A percentile compares a stretch with the other conserved stretches of the same genome.
Conservation (phyloP, 2,113 vertebrate species). For the Myotis yumanensis region DNA sequence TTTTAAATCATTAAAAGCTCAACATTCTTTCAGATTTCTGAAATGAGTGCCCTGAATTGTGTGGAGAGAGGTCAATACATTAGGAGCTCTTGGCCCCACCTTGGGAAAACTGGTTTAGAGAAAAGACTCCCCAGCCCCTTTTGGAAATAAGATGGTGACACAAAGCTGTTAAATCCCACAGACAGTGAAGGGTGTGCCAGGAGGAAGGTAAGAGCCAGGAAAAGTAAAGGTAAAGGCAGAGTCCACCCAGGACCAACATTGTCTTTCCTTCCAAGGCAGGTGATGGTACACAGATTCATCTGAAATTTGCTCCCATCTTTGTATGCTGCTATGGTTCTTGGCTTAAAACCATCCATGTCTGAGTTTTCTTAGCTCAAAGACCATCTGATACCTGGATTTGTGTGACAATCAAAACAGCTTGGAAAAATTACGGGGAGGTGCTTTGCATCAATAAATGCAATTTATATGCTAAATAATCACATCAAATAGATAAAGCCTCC, state of each 20-base stretch:
- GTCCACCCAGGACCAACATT: not conserved
- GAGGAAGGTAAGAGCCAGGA: not conserved
- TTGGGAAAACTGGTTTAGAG: not conserved
- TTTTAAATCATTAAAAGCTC: not conserved
- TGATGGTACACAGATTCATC: not conserved
- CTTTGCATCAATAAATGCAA: slow-evolving; percentile 73
- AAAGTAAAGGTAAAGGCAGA: not conserved
- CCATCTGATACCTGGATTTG: slow-evolving; percentile 56
- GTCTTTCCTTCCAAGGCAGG: not conserved
- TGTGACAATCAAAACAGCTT: slow-evolving; percentile 51
- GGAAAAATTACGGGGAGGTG: slow-evolving; percentile 53
- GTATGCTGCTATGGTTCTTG: not conserved
- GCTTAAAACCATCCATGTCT: not conserved
- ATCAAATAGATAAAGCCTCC: slow-evolving; percentile 55
- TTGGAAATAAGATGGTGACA: not conserved
- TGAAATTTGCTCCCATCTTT: not conserved
- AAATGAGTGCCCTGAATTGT: not conserved
- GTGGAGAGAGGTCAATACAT: not conserved
- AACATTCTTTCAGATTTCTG: not conserved
- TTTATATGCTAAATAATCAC: slow-evolving; percentile 73
- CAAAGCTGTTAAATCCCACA: not conserved
- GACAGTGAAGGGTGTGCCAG: not conserved
- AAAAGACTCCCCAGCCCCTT: not conserved
- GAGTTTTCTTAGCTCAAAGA: slow-evolving; percentile 53
- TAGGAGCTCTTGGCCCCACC: not conserved